These are phyloP conservation scores for Archocentrus centrarchus DNA, from an alignment of 2,113 vertebrate species.

Conservation along the genomic window DNA sequence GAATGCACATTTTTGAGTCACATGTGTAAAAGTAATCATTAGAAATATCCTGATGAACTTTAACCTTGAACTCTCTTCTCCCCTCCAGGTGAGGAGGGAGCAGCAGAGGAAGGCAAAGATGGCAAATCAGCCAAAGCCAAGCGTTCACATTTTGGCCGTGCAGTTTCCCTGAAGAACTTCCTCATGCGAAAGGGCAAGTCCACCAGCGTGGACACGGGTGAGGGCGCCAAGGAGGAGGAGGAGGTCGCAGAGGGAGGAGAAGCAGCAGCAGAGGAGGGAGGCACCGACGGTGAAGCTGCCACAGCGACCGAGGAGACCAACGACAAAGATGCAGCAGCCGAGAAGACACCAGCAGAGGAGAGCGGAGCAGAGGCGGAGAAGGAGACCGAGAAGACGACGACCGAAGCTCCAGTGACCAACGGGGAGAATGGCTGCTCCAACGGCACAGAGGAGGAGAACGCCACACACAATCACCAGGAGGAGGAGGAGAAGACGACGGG, in stretches of 20 bases:
- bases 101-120: slow-evolving; percentile 75
- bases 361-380: not conserved
- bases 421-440: slow-evolving; percentile 80
- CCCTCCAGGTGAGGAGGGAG: slow-evolving; percentile 73
- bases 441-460: slow-evolving; percentile 72
- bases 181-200: slow-evolving; percentile 84
- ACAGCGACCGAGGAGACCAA: slow-evolving; percentile 33
- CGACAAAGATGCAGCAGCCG: slow-evolving; percentile 37
- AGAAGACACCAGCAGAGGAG: slow-evolving; percentile 33
- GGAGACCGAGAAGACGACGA: slow-evolving; percentile 40
- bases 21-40: not conserved
- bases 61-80: not conserved
- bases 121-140: slow-evolving; percentile 80
- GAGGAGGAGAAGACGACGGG: slow-evolving; percentile 64
- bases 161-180: slow-evolving; percentile 86
- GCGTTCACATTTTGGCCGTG: slow-evolving; percentile 81
- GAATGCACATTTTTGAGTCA: not conserved
- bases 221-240: slow-evolving; percentile 73
- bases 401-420: slow-evolving; percentile 70
- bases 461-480: slow-evolving; percentile 75
- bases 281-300: slow-evolving; percentile 41
- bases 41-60: not conserved
- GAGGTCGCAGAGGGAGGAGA: slow-evolving; percentile 47
- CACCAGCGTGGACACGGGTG: slow-evolving; percentile 78
- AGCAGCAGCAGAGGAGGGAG: slow-evolving; percentile 38